phyloP scores from a whole-genome alignment of 2,888 invertebrate genomes.

The Timandra comae region DNA sequence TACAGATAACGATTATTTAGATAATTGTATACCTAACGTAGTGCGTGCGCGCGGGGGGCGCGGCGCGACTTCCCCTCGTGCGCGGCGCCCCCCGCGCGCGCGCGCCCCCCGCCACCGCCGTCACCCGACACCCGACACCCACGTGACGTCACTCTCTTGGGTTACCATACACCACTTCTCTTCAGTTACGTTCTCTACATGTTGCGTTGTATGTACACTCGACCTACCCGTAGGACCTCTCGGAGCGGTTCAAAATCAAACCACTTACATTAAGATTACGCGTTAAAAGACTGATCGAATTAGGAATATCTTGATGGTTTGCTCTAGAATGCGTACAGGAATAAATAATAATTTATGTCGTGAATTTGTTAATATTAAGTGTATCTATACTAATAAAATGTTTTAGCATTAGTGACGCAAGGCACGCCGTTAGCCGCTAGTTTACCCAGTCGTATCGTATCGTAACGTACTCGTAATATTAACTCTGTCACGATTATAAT shows the following conservation, averaged over 20 bases:
- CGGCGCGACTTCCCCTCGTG: no score
- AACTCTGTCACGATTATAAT: conserved; percentile 22
- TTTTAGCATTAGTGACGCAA: conserved; percentile 24
- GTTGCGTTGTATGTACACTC: conserved; percentile 6
- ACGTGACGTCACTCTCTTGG: conserved; percentile 20
- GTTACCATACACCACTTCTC: conserved; percentile 21
- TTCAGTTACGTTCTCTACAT: conserved; percentile 14
- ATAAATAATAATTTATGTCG: conserved; percentile 21
- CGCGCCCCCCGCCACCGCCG: conserved; percentile 41
- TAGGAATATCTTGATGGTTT: conserved; percentile 32
- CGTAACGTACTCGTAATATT: conserved; percentile 25
- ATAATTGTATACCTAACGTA: no score
- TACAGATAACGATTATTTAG: conserved; percentile 60
- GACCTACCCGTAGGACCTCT: conserved; percentile 18
- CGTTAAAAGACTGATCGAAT: conserved; percentile 48
- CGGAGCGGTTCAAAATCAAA: conserved; percentile 39
- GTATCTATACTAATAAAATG: conserved; percentile 19
- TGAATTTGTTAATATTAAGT: conserved; percentile 28
- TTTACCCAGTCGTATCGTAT: conserved; percentile 16
- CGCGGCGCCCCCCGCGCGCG: no score
- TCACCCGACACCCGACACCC: conserved; percentile 20
- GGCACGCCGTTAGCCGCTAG: conserved; percentile 26
- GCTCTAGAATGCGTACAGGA: conserved; percentile 26
- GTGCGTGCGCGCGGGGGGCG: no score
- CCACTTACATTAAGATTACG: conserved; percentile 40